Evolutionary conservation across 2,113 vertebrate genomes (phyloP).

Genomic region (Antennarius striatus): DNA sequence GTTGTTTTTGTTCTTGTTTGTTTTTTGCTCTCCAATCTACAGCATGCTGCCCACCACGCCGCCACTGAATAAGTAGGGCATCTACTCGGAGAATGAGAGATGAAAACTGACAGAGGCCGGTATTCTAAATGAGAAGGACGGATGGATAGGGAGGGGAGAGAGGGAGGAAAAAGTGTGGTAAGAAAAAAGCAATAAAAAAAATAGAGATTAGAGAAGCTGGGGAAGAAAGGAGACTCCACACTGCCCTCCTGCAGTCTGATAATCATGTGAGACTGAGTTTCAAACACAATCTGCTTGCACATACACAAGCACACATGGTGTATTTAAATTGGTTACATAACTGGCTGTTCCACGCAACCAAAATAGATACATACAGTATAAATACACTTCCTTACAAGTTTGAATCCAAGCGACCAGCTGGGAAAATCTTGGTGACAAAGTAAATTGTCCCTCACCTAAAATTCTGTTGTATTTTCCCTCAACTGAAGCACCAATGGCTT

Average conservation of each 20-base stretch:
- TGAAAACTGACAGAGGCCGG: conserved; percentile 49
- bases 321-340: conserved; percentile 42
- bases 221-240: conserved; percentile 5
- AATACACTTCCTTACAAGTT: conserved; percentile 7
- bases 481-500: not conserved
- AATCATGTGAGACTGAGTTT: conserved; percentile 21
- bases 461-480: not conserved
- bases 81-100: conserved; percentile 36
- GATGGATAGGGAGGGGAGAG: not conserved
- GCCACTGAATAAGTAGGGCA: conserved; percentile 43
- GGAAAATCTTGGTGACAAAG: conserved; percentile 2
- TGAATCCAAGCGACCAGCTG: conserved; percentile 1
- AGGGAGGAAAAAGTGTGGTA: not conserved
- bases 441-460: not conserved
- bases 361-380: conserved; percentile 21
- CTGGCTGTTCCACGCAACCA: conserved; percentile 26
- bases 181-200: not conserved
- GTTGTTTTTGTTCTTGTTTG: conserved; percentile 35
- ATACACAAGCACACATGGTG: conserved; percentile 4
- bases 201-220: not conserved
- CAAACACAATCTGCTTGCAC: conserved; percentile 24
- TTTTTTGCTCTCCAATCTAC: conserved; percentile 18
- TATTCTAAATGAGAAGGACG: conserved; percentile 25
- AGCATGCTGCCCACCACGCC: conserved; percentile 13
- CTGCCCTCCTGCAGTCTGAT: conserved; percentile 10